Percentiles rank a stretch among this genome's conserved stretches.
Conservation (phyloP, 2,113 vertebrate genomes). For the Thamnaconus septentrionalis region DNA sequence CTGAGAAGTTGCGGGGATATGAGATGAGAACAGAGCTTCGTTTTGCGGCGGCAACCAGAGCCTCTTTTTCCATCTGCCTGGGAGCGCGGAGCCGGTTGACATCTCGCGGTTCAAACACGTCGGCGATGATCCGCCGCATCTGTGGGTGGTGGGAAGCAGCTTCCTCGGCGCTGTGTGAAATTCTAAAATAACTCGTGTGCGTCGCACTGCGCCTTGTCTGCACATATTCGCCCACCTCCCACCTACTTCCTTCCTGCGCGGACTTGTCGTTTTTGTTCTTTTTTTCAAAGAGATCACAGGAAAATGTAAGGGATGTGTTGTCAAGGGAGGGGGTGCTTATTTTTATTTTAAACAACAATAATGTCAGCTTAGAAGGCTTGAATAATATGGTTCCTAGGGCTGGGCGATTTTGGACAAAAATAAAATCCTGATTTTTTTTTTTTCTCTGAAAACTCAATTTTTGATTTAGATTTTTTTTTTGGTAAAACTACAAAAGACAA, state of each 20-base stretch:
- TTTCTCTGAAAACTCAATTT: no score
- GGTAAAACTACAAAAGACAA: no score
- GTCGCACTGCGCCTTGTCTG: slow-evolving; percentile 18
- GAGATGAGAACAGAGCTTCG: no score
- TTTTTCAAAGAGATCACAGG: slow-evolving; percentile 23
- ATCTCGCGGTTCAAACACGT: slow-evolving; percentile 28
- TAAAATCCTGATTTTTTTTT: no score
- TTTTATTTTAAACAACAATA: slow-evolving; percentile 19
- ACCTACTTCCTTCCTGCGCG: slow-evolving; percentile 30
- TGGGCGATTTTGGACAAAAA: no score
- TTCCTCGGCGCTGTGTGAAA: slow-evolving; percentile 24
- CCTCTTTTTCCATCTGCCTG: neutral
- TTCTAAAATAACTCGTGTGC: slow-evolving; percentile 50
- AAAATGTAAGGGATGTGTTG: neutral
- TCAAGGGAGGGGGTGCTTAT: neutral
- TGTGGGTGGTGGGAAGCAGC: slow-evolving; percentile 36
- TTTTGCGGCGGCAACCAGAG: no score
- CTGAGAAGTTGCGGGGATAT: no score
- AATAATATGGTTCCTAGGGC: no score
- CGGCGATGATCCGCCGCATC: slow-evolving; percentile 24
- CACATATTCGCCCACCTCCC: slow-evolving; percentile 44
- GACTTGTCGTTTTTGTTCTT: slow-evolving; percentile 47
- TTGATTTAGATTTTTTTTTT: no score
- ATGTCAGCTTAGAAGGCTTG: no score
- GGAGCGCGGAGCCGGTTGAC: slow-evolving; percentile 1